Evolutionary conservation across 1,140 invertebrate genomes (phyloP).

Genomic region (Caenorhabditis tropicalis): DNA sequence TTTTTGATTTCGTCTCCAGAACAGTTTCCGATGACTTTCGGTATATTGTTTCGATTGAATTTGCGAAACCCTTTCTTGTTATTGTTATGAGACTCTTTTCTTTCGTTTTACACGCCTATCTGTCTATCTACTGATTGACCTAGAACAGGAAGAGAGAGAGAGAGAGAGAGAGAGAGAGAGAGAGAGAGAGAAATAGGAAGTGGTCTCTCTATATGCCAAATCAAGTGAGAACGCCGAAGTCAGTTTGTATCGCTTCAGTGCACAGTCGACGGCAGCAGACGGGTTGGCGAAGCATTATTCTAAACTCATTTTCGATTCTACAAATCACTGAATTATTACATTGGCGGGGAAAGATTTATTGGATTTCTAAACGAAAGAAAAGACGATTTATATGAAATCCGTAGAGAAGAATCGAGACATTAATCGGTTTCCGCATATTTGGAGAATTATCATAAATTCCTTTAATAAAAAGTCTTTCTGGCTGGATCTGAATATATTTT

Average conservation of each 20-base stretch:
- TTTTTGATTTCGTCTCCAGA: too few relatives aligned
- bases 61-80: not conserved
- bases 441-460: too few relatives aligned
- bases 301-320: not conserved
- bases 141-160: not conserved
- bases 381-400: too few relatives aligned
- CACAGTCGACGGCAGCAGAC: not conserved
- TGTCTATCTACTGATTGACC: conserved; percentile 12
- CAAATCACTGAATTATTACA: conserved; percentile 12
- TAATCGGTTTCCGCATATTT: too few relatives aligned
- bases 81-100: not conserved
- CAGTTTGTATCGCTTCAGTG: conserved; percentile 21
- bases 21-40: not conserved
- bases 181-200: not conserved
- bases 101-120: not conserved
- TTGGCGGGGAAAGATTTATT: not conserved
- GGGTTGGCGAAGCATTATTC: not conserved
- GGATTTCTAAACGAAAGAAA: too few relatives aligned
- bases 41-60: not conserved
- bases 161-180: too few relatives aligned
- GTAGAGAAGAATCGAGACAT: too few relatives aligned
- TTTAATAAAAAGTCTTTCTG: too few relatives aligned
- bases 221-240: conserved; percentile 30
- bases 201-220: not conserved
- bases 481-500: too few relatives aligned